Conservation (phyloP, 1,140 invertebrate genomes). For the Mesaphorura yosii region DNA sequence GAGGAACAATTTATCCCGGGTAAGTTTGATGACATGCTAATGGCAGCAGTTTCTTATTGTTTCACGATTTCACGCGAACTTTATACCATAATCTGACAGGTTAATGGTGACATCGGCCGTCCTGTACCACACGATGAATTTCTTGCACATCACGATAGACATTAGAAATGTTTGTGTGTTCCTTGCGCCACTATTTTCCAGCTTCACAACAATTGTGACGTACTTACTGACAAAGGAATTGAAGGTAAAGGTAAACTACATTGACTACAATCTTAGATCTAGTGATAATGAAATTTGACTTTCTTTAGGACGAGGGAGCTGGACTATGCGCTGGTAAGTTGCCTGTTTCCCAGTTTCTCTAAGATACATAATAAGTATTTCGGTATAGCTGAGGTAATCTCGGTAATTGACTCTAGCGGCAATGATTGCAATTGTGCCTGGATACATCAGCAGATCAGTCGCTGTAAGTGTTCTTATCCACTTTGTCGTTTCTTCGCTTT, state of each 20-base stretch:
- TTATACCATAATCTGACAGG: conserved; percentile 89
- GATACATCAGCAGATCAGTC: conserved; percentile 92
- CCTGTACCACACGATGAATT: conserved; percentile 75
- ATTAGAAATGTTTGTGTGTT: conserved; percentile 97
- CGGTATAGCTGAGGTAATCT: too few relatives aligned
- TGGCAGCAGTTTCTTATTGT: conserved; percentile 1
- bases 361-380: conserved; percentile 95
- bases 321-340: conserved; percentile 88
- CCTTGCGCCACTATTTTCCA: conserved; percentile 91
- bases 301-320: conserved; percentile 80
- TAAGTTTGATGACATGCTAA: not conserved
- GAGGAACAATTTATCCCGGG: conserved; percentile 33
- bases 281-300: conserved; percentile 11
- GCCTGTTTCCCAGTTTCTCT: too few relatives aligned
- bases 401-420: conserved; percentile 54
- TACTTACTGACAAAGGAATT: conserved; percentile 93
- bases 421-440: conserved; percentile 92
- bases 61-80: too few relatives aligned
- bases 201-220: conserved; percentile 87
- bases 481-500: not conserved
- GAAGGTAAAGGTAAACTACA: conserved; percentile 47
- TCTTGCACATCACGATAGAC: conserved; percentile 87
- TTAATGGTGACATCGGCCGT: conserved; percentile 94
- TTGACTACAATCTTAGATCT: conserved; percentile 1
- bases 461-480: conserved; percentile 48